phyloP scores from a whole-genome alignment of 2,113 vertebrate species.

The Lepus timidus region DNA sequence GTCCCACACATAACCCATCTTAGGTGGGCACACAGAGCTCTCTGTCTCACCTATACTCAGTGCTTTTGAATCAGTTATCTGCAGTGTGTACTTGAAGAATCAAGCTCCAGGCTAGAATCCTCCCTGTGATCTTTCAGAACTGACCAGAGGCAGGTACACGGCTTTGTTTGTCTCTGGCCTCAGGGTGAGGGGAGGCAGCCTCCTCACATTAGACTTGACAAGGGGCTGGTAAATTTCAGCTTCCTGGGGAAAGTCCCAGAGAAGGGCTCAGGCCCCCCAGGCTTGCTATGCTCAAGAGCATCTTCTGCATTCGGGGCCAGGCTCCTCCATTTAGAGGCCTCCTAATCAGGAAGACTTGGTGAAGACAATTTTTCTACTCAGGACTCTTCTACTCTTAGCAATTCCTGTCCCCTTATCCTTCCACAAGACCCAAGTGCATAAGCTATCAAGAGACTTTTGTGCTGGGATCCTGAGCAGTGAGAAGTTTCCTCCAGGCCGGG shows the following conservation, averaged over 20 bases:
- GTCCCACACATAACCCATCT: not conserved
- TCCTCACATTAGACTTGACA: not conserved
- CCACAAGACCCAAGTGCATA: not conserved
- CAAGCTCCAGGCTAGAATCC: not conserved
- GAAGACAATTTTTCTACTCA: not conserved
- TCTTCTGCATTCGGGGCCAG: not conserved
- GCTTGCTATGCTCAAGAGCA: not conserved
- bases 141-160: not conserved
- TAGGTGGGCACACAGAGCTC: not conserved
- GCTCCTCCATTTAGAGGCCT: not conserved
- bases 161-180: not conserved
- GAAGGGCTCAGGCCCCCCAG: not conserved
- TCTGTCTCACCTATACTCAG: not conserved
- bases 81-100: not conserved
- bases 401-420: not conserved
- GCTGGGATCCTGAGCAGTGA: not conserved
- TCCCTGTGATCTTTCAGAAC: not conserved
- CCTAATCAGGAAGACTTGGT: not conserved
- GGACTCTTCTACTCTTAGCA: not conserved
- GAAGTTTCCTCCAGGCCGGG: not conserved
- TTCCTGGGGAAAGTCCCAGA: not conserved
- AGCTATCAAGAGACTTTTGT: not conserved
- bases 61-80: not conserved
- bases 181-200: not conserved
- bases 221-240: rapidly evolving